Percentiles rank a stretch among this genome's conserved stretches.
Evolutionary conservation across 2,113 vertebrate species (phyloP).

Genomic region (Rhinolophus ferrumequinum): DNA sequence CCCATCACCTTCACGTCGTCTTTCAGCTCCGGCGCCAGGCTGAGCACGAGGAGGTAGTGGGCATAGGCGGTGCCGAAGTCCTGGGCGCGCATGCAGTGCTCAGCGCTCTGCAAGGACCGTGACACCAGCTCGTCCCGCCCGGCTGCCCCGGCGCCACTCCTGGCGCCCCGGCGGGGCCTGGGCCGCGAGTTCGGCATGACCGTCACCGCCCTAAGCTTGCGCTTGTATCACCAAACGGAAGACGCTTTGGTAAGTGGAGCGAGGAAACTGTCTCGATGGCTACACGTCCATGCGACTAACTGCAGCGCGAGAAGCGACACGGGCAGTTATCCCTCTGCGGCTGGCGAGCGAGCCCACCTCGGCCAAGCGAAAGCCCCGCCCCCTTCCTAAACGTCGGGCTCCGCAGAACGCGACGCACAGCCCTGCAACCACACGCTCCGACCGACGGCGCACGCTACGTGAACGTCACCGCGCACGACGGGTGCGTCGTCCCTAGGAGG

Average conservation of each 20-base stretch:
- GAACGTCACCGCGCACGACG: background rate
- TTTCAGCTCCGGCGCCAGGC: constrained; percentile 94
- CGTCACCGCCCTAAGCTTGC: background rate
- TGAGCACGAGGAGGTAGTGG: constrained; percentile 96
- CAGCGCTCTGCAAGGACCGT: constrained; percentile 94
- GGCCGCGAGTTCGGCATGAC: constrained; percentile 81
- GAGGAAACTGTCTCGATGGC: fast-evolving
- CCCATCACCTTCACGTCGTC: constrained; percentile 86
- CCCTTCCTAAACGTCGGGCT: fast-evolving
- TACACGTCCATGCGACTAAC: background rate
- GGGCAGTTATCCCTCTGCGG: fast-evolving
- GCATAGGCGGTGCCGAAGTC: constrained; percentile 97
- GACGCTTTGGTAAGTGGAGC: background rate
- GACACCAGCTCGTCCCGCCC: constrained; percentile 91
- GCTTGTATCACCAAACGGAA: too few species aligned
- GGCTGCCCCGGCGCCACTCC: constrained; percentile 84
- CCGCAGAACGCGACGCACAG: fast-evolving
- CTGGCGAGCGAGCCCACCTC: fast-evolving
- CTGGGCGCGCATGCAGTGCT: constrained; percentile 92
- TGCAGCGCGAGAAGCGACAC: fast-evolving
- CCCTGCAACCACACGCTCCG: fast-evolving
- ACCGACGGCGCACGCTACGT: fast-evolving
- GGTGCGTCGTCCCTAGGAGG: fast-evolving
- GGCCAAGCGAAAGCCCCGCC: background rate
- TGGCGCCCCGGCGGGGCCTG: constrained; percentile 79